Evolutionary conservation across 2,113 vertebrate genomes (phyloP).

Genomic region (Actenoides lindsayi): DNA sequence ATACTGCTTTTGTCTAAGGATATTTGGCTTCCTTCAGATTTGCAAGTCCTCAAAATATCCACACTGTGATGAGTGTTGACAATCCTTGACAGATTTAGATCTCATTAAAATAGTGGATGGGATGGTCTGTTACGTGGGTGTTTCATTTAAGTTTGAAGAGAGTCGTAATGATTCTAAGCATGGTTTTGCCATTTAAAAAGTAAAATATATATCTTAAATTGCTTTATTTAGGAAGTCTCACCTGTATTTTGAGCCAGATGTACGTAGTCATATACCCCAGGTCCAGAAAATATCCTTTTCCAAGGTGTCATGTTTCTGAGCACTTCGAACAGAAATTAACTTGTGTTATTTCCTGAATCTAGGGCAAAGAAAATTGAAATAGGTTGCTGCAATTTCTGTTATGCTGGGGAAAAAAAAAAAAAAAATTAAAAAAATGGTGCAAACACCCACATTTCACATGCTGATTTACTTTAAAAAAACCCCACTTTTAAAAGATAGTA

Average conservation of each 20-base stretch:
- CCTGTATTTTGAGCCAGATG: not conserved
- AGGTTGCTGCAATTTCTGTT: slow-evolving; percentile 4
- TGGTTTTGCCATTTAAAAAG: not conserved
- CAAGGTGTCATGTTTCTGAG: not conserved
- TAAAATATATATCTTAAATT: not conserved
- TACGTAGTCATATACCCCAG: not conserved
- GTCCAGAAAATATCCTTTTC: not conserved
- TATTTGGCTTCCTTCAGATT: not conserved
- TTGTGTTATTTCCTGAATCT: slow-evolving; percentile 21
- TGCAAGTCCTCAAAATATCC: not conserved
- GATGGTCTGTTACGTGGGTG: not conserved
- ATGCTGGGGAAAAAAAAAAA: slow-evolving; percentile 1
- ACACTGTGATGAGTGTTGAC: not conserved
- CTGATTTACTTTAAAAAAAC: not conserved
- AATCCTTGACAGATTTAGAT: slow-evolving; percentile 37
- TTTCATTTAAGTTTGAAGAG: slow-evolving; percentile 3
- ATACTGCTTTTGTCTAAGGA: not conserved
- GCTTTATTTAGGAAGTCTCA: not conserved
- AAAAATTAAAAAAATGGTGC: not conserved
- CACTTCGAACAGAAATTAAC: not conserved
- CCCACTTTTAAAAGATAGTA: not conserved
- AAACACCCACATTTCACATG: slow-evolving; percentile 46
- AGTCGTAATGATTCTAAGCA: not conserved
- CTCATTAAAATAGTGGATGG: slow-evolving; percentile 40
- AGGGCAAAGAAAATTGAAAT: slow-evolving; percentile 37